These are phyloP conservation scores for Drosophila ambigua DNA, from an alignment of 1,140 invertebrate genomes.

Conservation along the genomic window DNA sequence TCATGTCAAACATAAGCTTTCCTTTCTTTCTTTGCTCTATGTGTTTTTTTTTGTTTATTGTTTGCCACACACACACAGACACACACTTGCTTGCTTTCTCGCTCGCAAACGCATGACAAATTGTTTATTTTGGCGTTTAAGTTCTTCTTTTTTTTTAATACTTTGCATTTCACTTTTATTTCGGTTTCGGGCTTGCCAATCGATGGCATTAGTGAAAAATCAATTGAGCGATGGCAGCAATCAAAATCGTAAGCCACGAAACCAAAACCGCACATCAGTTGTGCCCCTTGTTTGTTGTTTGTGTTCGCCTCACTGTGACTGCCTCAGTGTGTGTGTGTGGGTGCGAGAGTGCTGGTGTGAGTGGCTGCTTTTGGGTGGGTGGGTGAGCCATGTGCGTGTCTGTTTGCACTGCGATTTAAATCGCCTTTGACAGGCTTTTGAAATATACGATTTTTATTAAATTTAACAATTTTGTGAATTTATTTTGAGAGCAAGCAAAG, in stretches of 20 bases:
- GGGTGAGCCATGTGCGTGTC: conserved; percentile 30
- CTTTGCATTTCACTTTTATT: conserved; percentile 78
- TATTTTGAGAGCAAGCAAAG: conserved; percentile 34
- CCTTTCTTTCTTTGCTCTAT: conserved; percentile 26
- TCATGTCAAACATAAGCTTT: conserved; percentile 67
- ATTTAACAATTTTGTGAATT: conserved; percentile 54
- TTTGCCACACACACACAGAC: conserved; percentile 33
- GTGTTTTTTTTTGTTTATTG: conserved; percentile 19
- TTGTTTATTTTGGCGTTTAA: conserved; percentile 69
- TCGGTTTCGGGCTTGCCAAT: conserved; percentile 63
- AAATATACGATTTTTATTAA: conserved; percentile 72
- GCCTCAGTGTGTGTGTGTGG: conserved; percentile 10
- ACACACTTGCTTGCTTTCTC: neutral
- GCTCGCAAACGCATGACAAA: conserved; percentile 46
- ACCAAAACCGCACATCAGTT: conserved; percentile 78
- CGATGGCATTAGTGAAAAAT: conserved; percentile 78
- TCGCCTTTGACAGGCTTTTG: conserved; percentile 68
- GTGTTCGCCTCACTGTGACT: conserved; percentile 9
- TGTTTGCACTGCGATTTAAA: conserved; percentile 66
- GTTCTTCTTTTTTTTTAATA: conserved; percentile 55
- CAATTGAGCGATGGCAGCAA: conserved; percentile 80
- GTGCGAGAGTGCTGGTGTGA: neutral
- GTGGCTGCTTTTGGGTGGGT: conserved; percentile 6
- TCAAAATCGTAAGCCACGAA: conserved; percentile 79
- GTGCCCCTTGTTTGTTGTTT: conserved; percentile 38